Evolutionary conservation across 2,113 vertebrate species (phyloP), one percentile per base, ranked within the genome.

Genomic region (Ibidorhyncha struthersii): DNA sequence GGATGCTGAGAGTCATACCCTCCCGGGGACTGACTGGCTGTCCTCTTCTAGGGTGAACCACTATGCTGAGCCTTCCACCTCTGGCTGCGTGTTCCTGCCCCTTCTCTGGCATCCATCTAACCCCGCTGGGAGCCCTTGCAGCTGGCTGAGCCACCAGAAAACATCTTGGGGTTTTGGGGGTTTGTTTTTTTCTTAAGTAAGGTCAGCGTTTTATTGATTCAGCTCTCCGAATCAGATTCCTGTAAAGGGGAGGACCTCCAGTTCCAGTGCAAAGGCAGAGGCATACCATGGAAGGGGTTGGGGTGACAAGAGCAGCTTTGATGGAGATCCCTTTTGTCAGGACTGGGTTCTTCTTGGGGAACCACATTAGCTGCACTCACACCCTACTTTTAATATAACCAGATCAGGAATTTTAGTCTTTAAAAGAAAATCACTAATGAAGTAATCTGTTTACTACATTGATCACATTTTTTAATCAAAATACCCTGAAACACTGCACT

Each of bases 201-300:
- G 12, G 58, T 22, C 32, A 32, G 4, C 36, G 25, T 43, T 56
- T 55, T 40, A 29, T 22, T 73, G 36, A 22, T 29, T 77, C 34
- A 30, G 17, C 27, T 52, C 34, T 36, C 59, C 73, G 36, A n/a
- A 62, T 40, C 29, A 40, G 34, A 67, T 45, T 77, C 25, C 25
- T 34, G 21, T 45, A 38, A 65, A 71, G 17, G 14, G 18, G 26
- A 76, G 14, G 17, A 32, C 40, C 27, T 45, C n/a, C 56, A 59
- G 14, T 69, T 65, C 34, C 76, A 81, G 27, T 30, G 50, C 85
- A 85, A 85, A 27, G 6, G 52, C 34, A 66, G 63, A 85, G 45
- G 40, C 5, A 17, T n/a, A 38, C 4, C 0, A 0, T 32, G 32
- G 49, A 47, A 81, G 19, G 55, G 23, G 7, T 10, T 55, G 21